Evolutionary conservation across 2,113 vertebrate species (phyloP), one percentile per base, ranked within the genome.

Genomic region (Aphelocoma coerulescens): DNA sequence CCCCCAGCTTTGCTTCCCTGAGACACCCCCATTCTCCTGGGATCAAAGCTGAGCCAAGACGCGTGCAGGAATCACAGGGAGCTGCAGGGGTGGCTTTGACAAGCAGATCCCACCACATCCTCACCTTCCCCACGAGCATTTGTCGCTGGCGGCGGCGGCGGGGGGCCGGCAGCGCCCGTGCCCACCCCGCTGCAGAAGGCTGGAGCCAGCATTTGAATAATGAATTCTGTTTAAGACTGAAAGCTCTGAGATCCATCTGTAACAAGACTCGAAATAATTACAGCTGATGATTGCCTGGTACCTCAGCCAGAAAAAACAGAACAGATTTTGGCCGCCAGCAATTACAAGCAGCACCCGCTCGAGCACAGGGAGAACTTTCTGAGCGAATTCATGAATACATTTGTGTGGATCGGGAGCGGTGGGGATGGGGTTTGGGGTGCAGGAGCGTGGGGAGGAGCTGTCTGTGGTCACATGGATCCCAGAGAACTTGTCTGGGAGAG

Each of bases 191-290:
- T 8, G 51, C 96, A 91, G 88, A 97, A 95, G 96, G 92, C 94
- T 96, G 93, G 96, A 97, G 95, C 93, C 58, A 10, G 88, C 89
- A 98, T 98, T 98, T 98, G 97, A 97, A 98, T 98, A 98, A 98
- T 97, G 97, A 98, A 98, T 98, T 98, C 97, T 92, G 95, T 86
- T 98, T 97, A 97, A 98, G 98, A 97, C 97, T 95, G 97, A 97
- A 97, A 98, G 97, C 97, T 98, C 66, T 28, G 96, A 97, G 97
- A 98, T 98, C 98, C 98, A 98, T 98, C 98, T 98, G 98, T 98
- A 98, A 98, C 98, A 97, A 98, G 98, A 97, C 97, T 98, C 88
- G 88, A 98, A 98, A 98, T 98, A 98, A 98, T 98, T 98, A 97
- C 97, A 97, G 97, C 97, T 97, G 97, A 98, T 98, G 98, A 98